Evolutionary conservation across 2,888 invertebrate genomes (phyloP), one percentile per base, ranked within the genome.

Genomic region (Syritta pipiens): DNA sequence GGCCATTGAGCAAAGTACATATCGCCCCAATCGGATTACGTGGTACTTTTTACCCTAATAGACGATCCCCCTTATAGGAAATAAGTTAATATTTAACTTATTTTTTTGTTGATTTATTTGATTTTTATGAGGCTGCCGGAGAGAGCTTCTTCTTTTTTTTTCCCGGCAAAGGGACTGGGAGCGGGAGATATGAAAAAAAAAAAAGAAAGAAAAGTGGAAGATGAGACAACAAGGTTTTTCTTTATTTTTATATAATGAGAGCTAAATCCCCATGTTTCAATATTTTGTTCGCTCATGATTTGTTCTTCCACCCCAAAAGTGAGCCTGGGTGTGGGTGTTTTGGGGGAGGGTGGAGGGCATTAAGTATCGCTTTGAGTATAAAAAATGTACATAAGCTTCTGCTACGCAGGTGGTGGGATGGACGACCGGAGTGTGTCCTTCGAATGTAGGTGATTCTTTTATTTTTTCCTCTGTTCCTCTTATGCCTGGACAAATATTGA

Each of bases 81-180:
- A 55, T 49, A 75, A 76, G 69, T 62, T 76, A 76, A 76, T 76
- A 76, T 76, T 76, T 76, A 76, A 76, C 57, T 76, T 76, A 26
- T 74, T 55, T 68, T 68, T 68, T 68, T 68, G 20, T 69, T 44
- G 62, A 63, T 69, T 63, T 76, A 76, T 76, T 69, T 71, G 76
- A 63, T 76, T 76, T 76, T 59, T 76, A 69, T 57, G 30, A 37
- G n/a, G 22, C 37, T 42, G 22, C 17, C n/a, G 0, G 12, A 28
- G 48, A 42, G 14, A n/a, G 26, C 10, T 40, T 19, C n/a, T n/a
- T n/a, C n/a, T n/a, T n/a, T n/a, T n/a, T n/a, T n/a, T n/a, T n/a
- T n/a, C n/a, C n/a, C n/a, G n/a, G n/a, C n/a, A n/a, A n/a, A n/a
- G n/a, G n/a, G n/a, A n/a, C n/a, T n/a, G n/a, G n/a, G n/a, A n/a